Evolutionary conservation across 2,797 vertebrate genomes (phyloP).

Genomic region (Pseudochaenichthys georgianus): DNA sequence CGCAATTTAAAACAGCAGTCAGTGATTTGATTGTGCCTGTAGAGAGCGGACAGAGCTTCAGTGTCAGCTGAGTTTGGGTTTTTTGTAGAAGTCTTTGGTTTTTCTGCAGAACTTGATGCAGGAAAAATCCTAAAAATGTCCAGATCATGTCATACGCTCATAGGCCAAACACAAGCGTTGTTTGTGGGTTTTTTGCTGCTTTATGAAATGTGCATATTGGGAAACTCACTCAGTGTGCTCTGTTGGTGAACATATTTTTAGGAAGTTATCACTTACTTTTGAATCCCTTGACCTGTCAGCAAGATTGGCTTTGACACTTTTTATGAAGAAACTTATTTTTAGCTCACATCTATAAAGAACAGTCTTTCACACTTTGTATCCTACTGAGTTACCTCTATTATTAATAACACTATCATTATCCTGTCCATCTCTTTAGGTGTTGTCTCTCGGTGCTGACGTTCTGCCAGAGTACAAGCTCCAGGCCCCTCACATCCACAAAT

Average conservation of each 20-base stretch:
- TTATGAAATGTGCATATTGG: neutral
- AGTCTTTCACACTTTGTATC: neutral
- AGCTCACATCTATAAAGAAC: neutral
- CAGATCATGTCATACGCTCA: too few species aligned
- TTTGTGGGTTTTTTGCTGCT: neutral
- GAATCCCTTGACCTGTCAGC: neutral
- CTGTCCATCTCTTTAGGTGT: constrained; percentile 83
- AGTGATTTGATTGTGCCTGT: constrained; percentile 4
- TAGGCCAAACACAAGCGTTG: neutral
- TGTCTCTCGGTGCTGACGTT: constrained; percentile 96
- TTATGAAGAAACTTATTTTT: neutral
- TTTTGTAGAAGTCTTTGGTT: neutral
- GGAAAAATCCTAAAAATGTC: too few species aligned
- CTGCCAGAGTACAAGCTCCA: constrained; percentile 98
- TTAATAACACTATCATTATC: neutral
- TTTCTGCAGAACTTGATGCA: neutral
- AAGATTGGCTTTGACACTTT: constrained; percentile 2
- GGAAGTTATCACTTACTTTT: neutral
- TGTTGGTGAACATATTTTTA: neutral
- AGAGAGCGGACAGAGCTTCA: constrained; percentile 15
- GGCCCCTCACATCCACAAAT: constrained; percentile 95
- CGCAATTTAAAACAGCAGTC: constrained; percentile 35
- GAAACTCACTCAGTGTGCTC: neutral
- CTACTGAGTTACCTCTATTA: neutral
- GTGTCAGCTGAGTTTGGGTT: neutral